Evolutionary conservation across 1,140 invertebrate species (phyloP).

Genomic region (Drosophila mauritiana): DNA sequence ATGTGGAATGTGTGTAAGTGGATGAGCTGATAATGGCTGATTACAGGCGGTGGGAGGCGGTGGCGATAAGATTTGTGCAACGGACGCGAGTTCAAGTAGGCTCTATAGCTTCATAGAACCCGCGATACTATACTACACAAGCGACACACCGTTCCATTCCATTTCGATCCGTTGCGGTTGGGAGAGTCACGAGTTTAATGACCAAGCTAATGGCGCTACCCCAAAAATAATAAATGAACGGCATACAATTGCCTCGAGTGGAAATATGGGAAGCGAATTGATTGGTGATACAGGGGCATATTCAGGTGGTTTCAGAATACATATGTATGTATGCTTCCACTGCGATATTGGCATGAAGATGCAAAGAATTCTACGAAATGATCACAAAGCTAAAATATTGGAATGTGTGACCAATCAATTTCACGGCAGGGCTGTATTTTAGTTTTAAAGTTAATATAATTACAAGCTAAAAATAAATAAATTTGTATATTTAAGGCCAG

Average conservation of each 20-base stretch:
- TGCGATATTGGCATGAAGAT: not conserved
- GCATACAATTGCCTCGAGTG: slow-evolving; percentile 15
- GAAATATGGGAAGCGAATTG: slow-evolving; percentile 10
- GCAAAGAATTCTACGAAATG: not conserved
- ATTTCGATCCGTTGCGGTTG: slow-evolving; percentile 11
- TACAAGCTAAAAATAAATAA: not conserved
- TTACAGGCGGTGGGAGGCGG: slow-evolving; percentile 47
- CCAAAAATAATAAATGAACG: slow-evolving; percentile 32
- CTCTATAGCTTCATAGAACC: slow-evolving; percentile 14
- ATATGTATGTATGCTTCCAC: not conserved
- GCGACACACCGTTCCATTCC: slow-evolving; percentile 31
- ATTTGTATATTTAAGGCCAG: not conserved
- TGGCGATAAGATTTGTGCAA: slow-evolving; percentile 77
- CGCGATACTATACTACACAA: not conserved
- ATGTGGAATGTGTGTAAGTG: slow-evolving; percentile 6
- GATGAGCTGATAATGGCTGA: slow-evolving; percentile 51
- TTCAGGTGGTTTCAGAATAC: too few species aligned
- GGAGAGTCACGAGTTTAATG: slow-evolving; percentile 55
- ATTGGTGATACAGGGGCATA: not conserved
- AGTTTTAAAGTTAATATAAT: not conserved
- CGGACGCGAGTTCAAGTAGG: slow-evolving; percentile 67
- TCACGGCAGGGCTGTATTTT: not conserved
- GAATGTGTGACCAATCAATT: not conserved
- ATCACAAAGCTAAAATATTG: not conserved
- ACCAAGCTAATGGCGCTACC: slow-evolving; percentile 49